Percentiles rank a stretch among this genome's conserved stretches.
Conservation (phyloP, 2,888 invertebrate species). For the Heliconius ismenius region DNA sequence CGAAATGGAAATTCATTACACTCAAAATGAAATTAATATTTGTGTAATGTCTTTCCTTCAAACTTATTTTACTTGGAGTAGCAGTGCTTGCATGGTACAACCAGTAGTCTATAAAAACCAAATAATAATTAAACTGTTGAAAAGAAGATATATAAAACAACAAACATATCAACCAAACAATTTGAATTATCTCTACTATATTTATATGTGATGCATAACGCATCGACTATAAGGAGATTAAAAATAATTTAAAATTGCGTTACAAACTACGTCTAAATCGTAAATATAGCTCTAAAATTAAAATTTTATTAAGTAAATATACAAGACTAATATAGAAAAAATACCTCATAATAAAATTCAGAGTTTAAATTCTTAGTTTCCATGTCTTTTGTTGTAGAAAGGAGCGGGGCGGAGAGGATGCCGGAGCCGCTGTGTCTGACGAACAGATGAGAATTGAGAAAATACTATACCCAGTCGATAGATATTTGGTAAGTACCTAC, state of each 20-base stretch:
- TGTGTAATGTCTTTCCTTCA: too few species aligned
- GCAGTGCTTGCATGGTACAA: too few species aligned
- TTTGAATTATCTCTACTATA: not conserved
- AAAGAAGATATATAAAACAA: too few species aligned
- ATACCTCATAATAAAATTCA: not conserved
- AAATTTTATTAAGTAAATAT: not conserved
- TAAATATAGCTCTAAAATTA: not conserved
- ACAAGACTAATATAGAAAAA: not conserved
- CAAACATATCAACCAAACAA: not conserved
- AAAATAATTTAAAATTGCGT: too few species aligned
- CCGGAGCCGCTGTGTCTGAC: conserved; percentile 77
- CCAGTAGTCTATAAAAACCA: too few species aligned
- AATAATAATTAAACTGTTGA: too few species aligned
- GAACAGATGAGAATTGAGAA: conserved; percentile 72
- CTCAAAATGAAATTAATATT: too few species aligned
- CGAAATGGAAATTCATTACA: too few species aligned
- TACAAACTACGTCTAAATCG: not conserved
- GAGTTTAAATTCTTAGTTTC: not conserved
- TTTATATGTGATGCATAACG: not conserved
- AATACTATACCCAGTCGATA: conserved; percentile 73
- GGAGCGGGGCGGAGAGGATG: conserved; percentile 68
- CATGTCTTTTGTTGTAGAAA: conserved; percentile 60
- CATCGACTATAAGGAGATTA: too few species aligned
- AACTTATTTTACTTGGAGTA: too few species aligned
- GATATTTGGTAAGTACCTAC: conserved; percentile 72